Percentiles rank a stretch among this genome's conserved stretches.
Evolutionary conservation across 2,113 vertebrate species (phyloP).

Genomic region (Hyperoodon ampullatus): DNA sequence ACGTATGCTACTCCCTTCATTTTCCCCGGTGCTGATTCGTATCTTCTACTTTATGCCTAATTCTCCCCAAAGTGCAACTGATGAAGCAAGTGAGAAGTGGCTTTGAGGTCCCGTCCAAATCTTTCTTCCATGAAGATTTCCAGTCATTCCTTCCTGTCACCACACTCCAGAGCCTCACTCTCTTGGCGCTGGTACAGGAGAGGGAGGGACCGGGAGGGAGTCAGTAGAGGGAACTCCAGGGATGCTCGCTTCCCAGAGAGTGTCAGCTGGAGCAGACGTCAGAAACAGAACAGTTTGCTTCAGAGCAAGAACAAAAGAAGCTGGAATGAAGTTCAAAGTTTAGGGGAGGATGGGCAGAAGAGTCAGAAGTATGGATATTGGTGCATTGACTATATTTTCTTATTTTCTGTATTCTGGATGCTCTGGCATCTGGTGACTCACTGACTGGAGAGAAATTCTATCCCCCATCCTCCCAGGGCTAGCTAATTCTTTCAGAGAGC

Average conservation of each 20-base stretch:
- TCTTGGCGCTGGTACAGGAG: background rate
- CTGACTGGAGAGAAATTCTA: background rate
- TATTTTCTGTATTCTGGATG: background rate
- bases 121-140: background rate
- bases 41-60: background rate
- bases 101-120: background rate
- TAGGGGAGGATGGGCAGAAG: no score
- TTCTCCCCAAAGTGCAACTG: background rate
- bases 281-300: background rate
- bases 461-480: no score
- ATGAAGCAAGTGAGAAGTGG: background rate
- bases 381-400: background rate
- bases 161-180: background rate
- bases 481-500: background rate
- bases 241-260: background rate
- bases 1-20: no score
- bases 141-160: background rate
- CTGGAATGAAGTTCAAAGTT: background rate
- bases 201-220: fast-evolving
- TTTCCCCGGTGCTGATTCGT: background rate
- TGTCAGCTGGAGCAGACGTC: background rate
- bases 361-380: background rate
- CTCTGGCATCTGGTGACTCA: background rate
- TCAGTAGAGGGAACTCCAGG: background rate
- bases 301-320: background rate